phyloP scores from a whole-genome alignment of 2,113 vertebrate genomes.

The Pachycephala philippinensis region DNA sequence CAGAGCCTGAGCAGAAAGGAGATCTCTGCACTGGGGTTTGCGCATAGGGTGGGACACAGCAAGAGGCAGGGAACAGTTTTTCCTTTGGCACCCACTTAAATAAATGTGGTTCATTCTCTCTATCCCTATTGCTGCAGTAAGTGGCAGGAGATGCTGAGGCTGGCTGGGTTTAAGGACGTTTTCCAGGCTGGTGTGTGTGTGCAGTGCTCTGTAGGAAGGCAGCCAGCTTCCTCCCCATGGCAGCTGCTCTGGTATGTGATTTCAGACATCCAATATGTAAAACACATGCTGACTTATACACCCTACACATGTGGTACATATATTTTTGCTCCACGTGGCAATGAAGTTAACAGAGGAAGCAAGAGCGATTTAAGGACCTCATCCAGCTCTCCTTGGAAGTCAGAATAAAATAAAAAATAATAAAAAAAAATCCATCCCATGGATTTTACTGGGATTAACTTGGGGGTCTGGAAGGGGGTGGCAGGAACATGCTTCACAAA shows the following conservation, averaged over 20 bases:
- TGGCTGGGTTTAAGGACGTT: neutral
- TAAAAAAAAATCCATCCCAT: neutral
- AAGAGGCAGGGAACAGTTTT: neutral
- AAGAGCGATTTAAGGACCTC: neutral
- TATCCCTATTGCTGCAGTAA: neutral
- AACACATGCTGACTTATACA: slow-evolving; percentile 44
- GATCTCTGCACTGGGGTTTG: neutral
- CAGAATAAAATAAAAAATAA: neutral
- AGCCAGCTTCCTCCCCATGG: slow-evolving; percentile 2
- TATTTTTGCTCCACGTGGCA: slow-evolving; percentile 59
- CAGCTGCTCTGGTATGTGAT: slow-evolving; percentile 13
- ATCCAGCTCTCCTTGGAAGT: neutral
- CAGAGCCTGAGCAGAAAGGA: neutral
- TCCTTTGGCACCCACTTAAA: neutral
- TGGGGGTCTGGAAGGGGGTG: neutral
- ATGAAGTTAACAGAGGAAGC: slow-evolving; percentile 37
- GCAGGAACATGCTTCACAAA: neutral
- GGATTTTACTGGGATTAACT: neutral
- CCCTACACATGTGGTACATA: slow-evolving; percentile 25
- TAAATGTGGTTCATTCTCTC: neutral
- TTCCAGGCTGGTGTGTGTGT: neutral
- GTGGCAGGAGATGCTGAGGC: neutral
- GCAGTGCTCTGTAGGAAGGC: neutral
- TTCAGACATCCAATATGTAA: slow-evolving; percentile 24
- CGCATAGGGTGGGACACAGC: neutral